Evolutionary conservation across 2,888 invertebrate species (phyloP), one percentile per base, ranked within the genome.

Genomic region (Peribatodes rhomboidaria): DNA sequence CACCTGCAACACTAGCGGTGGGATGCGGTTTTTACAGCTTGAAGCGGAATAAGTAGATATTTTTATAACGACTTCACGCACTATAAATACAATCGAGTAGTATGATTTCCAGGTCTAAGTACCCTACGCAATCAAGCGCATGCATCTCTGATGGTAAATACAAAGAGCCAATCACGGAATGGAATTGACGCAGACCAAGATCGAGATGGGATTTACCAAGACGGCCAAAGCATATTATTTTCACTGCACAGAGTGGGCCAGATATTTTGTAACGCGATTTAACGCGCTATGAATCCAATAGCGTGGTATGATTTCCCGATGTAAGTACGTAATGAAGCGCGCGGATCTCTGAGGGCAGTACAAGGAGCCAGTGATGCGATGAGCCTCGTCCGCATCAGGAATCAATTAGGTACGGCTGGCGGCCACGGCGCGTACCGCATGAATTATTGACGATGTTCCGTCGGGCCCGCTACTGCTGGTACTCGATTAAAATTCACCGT

Each of bases 361-460:
- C 83, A 90, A 89, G 89, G 86, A 89, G 87, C 82, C 90, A 90
- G 89, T 89, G 91, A 92, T 89, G 92, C 91, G 91, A 85, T 85
- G 88, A 83, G 86, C 87, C 52, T 87, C 88, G 84, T 81, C 88
- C 87, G 87, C 90, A 90, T 90, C 92, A 92, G 91, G 89, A 92
- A 92, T 92, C 92, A 92, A 92, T 92, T 92, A 91, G 87, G 89
- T 86, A 86, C 89, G 90, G 88, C 89, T 86, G 87, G 83, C 85
- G 86, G 86, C 89, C 84, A 88, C 89, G 86, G 85, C 87, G 86
- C 87, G 89, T 89, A 87, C 88, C 88, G 87, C 90, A 91, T 91
- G 91, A 90, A 92, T 92, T 92, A 92, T 91, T 90, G 89, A 91
- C 87, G 87, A 89, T 74, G 85, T 82, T 82, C 76, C 81, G 81